Evolutionary conservation across 2,797 vertebrate species (phyloP), one percentile per base, ranked within the genome.

Genomic region (Fundulus diaphanus): DNA sequence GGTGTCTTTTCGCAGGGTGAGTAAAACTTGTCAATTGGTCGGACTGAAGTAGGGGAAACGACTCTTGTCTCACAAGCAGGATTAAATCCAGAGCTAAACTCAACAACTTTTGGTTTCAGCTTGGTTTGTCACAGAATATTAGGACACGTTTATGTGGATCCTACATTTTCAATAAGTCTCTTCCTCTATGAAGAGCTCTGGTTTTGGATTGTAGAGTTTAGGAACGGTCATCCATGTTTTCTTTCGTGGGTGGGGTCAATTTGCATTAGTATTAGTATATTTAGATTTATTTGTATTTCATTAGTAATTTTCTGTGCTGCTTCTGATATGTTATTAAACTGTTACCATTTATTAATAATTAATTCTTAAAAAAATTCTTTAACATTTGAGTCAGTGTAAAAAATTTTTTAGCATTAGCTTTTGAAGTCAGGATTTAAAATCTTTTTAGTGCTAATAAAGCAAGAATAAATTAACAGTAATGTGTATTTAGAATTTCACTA

Each of bases 1-100:
- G 1, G 97, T 99, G 76, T 99, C 98, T 7, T 99, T 99, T 92
- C 96, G 97, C 76, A 96, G 97, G 94, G 98, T 99, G 87, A 96
- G 97, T 87, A 61, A 2, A 51, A 27, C 31, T 33, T 7, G 18
- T 15, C 18, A 18, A 22, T 35, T 8, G 9, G 15, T 61, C 61
- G 6, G 9, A n/a, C n/a, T 24, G 20, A 65, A 65, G 6, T 27
- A n/a, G 20, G 6, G 12, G 7, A 52, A 42, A 66, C 27, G 12
- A 66, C 22, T 42, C 24, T 37, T 0, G 6, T n/a, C 37, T 66
- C 63, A 27, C 13, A 42, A 42, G 40, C 24, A 27, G 24, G 13
- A 42, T 66, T 27, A 66, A 27, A 66, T 66, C 12, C 37, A 42
- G 35, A 16, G 20, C 49, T 66, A 4, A 20, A 22, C 8, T 35